Evolutionary conservation across 2,797 vertebrate genomes (phyloP), one percentile per base, ranked within the genome.

Genomic region (Champsocephalus esox): DNA sequence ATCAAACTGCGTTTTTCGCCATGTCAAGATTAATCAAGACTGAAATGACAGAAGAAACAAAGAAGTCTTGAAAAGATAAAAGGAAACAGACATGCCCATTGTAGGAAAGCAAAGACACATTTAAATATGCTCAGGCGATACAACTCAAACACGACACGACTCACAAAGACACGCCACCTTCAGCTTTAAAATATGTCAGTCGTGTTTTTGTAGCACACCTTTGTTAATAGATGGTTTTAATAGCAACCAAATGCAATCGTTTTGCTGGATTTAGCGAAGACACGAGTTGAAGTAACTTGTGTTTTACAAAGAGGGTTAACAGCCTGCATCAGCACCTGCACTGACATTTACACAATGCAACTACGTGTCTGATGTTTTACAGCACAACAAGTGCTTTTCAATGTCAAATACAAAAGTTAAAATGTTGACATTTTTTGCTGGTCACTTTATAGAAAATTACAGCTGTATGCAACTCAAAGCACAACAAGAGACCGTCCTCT

Each of bases 11-110:
- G 43, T 76, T 88, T 88, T 73, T 74, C 32, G 19, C 38, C 57
- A 83, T 83, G 79, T 92, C 86, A 88, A 87, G 75, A 89, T 75
- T 76, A 92, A 93, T 93, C 81, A 86, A 70, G 79, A 80, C 28
- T 77, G 65, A 87, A 91, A 86, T 62, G 43, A n/a, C 74, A 45
- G 55, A 54, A 68, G 66, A 80, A 68, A 75, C 54, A 43, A 66
- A 67, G 46, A 34, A 19, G 51, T 58, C 51, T 69, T 76, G 45
- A 45, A 73, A 19, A 56, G 77, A 92, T 86, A 72, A 77, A 88
- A 77, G 74, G 77, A 84, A 89, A 78, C 66, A 67, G 73, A 70
- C 56, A 62, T 58, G 74, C 6, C 54, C 16, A 71, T 59, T 83
- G 60, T 51, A 51, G 77, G 64, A 70, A 59, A 58, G 12, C 38